Base-by-base conservation (phyloP, 2,797 vertebrate genomes). In the Lophotriccus pileatus region DNA sequence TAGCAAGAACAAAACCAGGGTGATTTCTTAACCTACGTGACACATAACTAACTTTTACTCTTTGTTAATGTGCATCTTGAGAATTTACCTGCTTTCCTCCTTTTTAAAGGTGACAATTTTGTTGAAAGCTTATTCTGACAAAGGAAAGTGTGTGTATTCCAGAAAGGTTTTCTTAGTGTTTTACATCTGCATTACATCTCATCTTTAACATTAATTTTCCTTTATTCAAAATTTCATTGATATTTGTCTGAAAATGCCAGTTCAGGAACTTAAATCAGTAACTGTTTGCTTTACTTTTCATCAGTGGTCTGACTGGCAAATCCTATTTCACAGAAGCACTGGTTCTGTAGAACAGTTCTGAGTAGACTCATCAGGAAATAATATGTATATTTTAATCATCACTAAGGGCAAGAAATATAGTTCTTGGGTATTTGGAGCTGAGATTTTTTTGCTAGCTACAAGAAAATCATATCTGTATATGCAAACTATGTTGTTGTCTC, bases 221-320 rank as follows among this genome's bases (percentile, higher is more conserved):
- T 68, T 87, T 50, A 18, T 70, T 94, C 56, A 74, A 56, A 73
- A 66, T 77, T 73, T 83, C 56, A 11, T 5, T 58, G 13, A 55
- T 90, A 66, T 55, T 92, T 77, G 3, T 63, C 43, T 62, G 60
- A 80, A 90, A 86, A 84, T 67, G 34, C 32, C 89, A 80, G 24
- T 69, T 90, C 60, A 77, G 39, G 44, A 88, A 77, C 59, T 75
- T 78, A 36, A 78, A n/a, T 56, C 24, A 62, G 8, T 64, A 50
- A 44, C 17, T 43, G 12, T 53, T 87, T 89, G 46, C 28, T 66
- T 84, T 92, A 41, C n/a, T 93, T 91, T 89, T 91, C 37, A 62
- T 76, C 25, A 53, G 37, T 1, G 3, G 3, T 59, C 41, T 90
- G 89, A 83, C 44, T 74, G 66, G 49, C 28, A 83, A 83, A 84